Percentiles rank a stretch among this genome's conserved stretches.
phyloP scores from a whole-genome alignment of 2,113 vertebrate species.

The Cryptoleucopteryx plumbea region DNA sequence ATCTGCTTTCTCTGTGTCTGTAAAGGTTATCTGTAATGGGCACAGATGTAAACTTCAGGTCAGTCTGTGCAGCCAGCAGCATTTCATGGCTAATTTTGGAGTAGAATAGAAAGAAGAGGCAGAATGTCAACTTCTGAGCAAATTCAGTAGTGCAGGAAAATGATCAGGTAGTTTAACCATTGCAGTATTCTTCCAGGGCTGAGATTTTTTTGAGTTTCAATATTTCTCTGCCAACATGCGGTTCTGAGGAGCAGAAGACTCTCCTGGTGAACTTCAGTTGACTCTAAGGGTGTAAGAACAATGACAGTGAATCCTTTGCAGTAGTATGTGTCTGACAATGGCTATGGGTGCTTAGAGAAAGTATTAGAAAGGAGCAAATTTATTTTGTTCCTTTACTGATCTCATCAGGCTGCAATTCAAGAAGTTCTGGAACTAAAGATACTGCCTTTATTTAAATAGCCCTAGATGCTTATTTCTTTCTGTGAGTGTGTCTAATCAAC shows the following conservation, averaged over 20 bases:
- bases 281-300: background rate
- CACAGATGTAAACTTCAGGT: background rate
- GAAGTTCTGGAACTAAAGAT: background rate
- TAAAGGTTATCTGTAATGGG: constrained; percentile 14
- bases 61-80: background rate
- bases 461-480: background rate
- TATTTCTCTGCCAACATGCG: background rate
- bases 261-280: background rate
- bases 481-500: background rate
- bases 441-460: background rate
- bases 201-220: background rate
- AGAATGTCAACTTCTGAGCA: background rate
- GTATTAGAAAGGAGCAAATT: background rate
- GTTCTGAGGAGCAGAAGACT: background rate
- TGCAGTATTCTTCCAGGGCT: background rate
- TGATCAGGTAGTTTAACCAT: background rate
- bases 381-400: background rate
- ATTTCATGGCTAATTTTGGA: background rate
- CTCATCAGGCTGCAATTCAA: background rate
- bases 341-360: background rate
- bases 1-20: constrained; percentile 32
- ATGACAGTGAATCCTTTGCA: background rate
- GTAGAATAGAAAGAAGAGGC: background rate
- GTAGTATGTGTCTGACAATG: background rate
- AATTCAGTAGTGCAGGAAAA: background rate